Conservation (phyloP, 2,888 invertebrate genomes). For the Tinea trinotella region DNA sequence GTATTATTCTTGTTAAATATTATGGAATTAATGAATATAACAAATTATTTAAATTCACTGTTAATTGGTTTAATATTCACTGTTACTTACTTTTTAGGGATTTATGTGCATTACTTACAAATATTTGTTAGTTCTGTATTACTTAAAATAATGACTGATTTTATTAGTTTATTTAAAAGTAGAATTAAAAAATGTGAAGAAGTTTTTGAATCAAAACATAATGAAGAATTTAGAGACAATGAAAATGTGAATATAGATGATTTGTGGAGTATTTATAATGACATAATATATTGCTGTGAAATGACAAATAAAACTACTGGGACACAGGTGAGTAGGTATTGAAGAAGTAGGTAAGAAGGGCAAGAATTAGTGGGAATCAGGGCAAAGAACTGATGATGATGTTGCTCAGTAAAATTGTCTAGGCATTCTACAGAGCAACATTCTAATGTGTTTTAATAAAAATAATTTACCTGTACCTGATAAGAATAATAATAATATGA, state of each 20-base stretch:
- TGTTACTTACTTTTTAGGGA: neutral
- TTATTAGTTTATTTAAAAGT: neutral
- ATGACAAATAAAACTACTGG: neutral
- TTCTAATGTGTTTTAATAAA: no score
- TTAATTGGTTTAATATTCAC: neutral
- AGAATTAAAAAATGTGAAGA: neutral
- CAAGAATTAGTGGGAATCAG: no score
- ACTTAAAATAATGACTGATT: neutral
- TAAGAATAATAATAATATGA: no score
- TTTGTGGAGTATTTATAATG: neutral
- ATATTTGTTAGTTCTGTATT: neutral
- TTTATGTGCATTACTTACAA: neutral
- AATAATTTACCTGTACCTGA: no score
- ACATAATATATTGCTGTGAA: neutral
- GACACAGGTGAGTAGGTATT: neutral
- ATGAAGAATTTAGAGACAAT: no score
- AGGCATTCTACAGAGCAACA: no score
- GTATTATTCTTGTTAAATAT: neutral
- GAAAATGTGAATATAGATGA: neutral
- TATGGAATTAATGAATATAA: neutral
- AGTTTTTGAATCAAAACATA: neutral
- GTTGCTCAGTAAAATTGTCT: no score
- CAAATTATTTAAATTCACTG: neutral
- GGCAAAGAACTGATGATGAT: no score
- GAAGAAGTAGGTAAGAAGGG: no score